Base-by-base conservation (phyloP, 2,888 invertebrate genomes). In the Saturnia japonica region DNA sequence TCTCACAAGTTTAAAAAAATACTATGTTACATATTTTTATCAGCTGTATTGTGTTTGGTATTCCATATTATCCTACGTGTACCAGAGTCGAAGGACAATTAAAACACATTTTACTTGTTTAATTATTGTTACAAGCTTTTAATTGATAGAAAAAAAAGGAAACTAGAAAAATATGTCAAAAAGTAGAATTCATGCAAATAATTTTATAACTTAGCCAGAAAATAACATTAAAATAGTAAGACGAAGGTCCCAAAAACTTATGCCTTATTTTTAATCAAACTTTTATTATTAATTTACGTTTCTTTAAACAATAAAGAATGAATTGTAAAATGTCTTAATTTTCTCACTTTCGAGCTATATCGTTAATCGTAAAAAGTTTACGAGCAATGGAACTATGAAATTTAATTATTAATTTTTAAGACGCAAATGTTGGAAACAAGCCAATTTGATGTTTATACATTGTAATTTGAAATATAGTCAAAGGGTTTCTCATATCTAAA, bases 241-340 rank as follows among this genome's bases (percentile, higher is more conserved):
- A 14, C 1, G 22, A 14, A 57, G 11, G 47, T n/a, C 64, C 40
- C 40, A 64, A 14, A 47, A 25, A 25, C 14, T 25, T 57, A 57
- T 57, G n/a, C 25, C 11, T 57, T 57, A 4, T 57, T 25, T 54
- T 28, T 60, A 28, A 60, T 60, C 28, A 60, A 25, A 25, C 28
- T 14, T 25, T 60, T 60, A 60, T 54, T 40, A 54, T 62, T 19
- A 66, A 45, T 45, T 64, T 51, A 68, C 51, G 51, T 16, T 54
- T 68, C 57, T 51, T 92, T 78, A 88, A 91, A 90, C 81, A 93
- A 91, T 91, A 83, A 93, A 80, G 85, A 87, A 91, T 90, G 91
- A 92, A 93, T 92, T 92, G 88, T 77, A 79, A 80, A 79, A 34
- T 51, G 42, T 68, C 45, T 70, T 51, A 40, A 47, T 40, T 6